Percentiles rank a stretch among this genome's conserved stretches.
Evolutionary conservation across 2,113 vertebrate genomes (phyloP).

Genomic region (Heteronetta atricapilla): DNA sequence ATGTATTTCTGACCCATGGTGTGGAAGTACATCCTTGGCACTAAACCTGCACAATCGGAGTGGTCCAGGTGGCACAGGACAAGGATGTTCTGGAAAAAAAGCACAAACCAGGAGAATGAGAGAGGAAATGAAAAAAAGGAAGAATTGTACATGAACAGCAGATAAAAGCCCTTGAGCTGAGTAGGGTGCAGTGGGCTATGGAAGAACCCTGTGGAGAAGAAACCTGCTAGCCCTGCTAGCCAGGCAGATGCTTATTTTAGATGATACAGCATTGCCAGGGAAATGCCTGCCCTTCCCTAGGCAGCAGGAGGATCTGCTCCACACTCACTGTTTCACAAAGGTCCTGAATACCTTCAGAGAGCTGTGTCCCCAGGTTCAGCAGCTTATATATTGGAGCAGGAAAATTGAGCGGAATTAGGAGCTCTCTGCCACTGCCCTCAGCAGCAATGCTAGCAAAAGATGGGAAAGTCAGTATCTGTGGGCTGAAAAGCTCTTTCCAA

Average conservation of each 20-base stretch:
- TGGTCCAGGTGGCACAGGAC: background rate
- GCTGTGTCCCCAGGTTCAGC: background rate
- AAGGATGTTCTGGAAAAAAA: background rate
- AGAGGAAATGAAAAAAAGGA: background rate
- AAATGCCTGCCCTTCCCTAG: background rate
- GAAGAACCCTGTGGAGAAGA: background rate
- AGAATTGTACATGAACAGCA: background rate
- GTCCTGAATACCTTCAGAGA: background rate
- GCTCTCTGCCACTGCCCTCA: too few relatives aligned
- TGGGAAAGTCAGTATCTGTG: background rate
- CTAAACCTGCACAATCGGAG: background rate
- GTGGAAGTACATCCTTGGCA: fast-evolving
- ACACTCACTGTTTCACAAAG: background rate
- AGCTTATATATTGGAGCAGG: background rate
- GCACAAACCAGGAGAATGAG: background rate
- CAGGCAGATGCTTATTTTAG: background rate
- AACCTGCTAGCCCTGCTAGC: background rate
- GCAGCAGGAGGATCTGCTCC: background rate
- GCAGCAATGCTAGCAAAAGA: background rate
- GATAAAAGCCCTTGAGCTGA: background rate
- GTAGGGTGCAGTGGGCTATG: background rate
- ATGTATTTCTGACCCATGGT: background rate
- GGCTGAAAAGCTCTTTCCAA: background rate
- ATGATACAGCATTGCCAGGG: background rate
- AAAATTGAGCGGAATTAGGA: background rate